Conservation (phyloP, 2,113 vertebrate genomes). For the Lophotis ruficrista region DNA sequence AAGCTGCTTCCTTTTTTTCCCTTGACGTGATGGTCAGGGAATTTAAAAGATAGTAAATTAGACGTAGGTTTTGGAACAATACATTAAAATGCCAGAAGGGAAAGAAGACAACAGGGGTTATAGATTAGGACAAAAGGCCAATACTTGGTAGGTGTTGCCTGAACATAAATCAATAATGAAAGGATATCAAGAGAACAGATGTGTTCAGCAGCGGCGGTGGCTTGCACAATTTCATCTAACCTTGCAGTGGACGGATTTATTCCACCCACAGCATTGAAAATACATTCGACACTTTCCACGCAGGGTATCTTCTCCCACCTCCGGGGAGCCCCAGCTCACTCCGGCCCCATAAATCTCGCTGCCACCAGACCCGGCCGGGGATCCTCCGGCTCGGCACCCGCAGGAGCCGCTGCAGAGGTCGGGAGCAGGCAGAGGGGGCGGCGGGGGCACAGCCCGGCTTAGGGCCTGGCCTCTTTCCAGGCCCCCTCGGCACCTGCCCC, state of each 20-base stretch:
- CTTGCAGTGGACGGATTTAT: rapidly evolving
- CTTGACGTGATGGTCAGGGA: not conserved
- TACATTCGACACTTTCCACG: rapidly evolving
- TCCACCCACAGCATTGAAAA: rapidly evolving
- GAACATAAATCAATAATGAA: not conserved
- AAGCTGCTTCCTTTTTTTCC: not conserved
- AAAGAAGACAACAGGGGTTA: not conserved
- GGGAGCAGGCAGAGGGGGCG: not conserved
- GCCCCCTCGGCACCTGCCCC: not conserved
- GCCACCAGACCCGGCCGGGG: not conserved
- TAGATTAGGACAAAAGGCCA: not conserved
- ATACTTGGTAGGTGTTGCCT: not conserved
- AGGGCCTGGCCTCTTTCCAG: not conserved
- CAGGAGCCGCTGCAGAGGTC: not conserved
- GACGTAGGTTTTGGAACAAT: not conserved
- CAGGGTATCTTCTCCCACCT: not conserved
- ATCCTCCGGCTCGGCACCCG: not conserved
- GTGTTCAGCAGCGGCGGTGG: rapidly evolving
- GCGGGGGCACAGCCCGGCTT: not conserved
- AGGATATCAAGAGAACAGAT: rapidly evolving
- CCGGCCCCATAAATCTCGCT: not conserved
- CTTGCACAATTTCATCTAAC: rapidly evolving
- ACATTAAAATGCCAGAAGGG: not conserved
- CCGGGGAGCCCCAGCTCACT: not conserved
- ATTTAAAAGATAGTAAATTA: not conserved